Conservation (phyloP, 2,113 vertebrate species). For the Bos indicus region DNA sequence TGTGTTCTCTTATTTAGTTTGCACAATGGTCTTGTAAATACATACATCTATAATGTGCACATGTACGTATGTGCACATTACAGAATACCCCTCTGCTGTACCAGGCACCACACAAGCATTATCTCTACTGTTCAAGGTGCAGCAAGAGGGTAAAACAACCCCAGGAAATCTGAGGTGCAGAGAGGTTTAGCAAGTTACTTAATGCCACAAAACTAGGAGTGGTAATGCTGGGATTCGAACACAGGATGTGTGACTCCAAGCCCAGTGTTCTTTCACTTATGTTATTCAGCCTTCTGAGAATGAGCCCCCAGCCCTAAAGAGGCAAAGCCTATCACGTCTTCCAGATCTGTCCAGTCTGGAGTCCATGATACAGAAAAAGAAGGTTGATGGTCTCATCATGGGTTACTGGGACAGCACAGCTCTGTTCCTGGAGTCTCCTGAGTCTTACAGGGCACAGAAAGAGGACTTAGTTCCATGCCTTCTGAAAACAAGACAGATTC, state of each 20-base stretch:
- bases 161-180: neutral
- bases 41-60: neutral
- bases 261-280: neutral
- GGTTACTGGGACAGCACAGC: rapidly evolving
- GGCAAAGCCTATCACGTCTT: neutral
- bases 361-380: neutral
- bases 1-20: neutral
- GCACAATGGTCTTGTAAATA: neutral
- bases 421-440: neutral
- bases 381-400: neutral
- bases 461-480: neutral
- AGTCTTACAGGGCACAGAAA: neutral
- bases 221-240: neutral
- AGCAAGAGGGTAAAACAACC: neutral
- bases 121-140: neutral
- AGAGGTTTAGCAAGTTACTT: neutral
- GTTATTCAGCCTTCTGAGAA: neutral
- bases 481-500: neutral
- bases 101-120: neutral
- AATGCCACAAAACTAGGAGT: neutral
- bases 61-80: neutral
- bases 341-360: neutral
- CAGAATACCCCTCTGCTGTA: neutral
- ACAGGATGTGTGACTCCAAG: neutral
- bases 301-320: neutral